These are phyloP conservation scores for Saccostrea cuccullata DNA, from an alignment of 1,140 invertebrate species.

Conservation along the genomic window DNA sequence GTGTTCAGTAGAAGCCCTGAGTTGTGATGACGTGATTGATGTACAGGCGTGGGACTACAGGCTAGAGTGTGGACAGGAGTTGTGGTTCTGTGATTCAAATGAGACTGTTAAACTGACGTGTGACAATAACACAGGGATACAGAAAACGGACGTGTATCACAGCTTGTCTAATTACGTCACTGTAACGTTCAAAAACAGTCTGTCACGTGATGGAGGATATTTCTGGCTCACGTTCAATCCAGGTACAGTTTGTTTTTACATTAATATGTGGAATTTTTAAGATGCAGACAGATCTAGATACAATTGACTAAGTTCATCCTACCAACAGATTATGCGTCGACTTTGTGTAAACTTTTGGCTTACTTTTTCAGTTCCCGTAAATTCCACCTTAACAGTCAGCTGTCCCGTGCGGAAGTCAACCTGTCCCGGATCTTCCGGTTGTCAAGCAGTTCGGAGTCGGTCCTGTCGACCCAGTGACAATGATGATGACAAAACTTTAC, in stretches of 20 bases:
- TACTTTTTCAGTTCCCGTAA: background rate
- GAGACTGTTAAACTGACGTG: background rate
- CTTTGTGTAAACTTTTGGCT: background rate
- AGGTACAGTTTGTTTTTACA: background rate
- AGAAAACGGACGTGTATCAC: background rate
- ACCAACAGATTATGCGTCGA: background rate
- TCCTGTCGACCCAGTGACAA: background rate
- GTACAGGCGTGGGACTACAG: background rate
- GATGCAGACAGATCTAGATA: background rate
- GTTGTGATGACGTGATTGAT: background rate
- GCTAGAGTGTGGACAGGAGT: background rate
- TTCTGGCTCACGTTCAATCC: background rate
- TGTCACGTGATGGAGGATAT: background rate
- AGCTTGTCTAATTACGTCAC: background rate
- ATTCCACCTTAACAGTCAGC: background rate
- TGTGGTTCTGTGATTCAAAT: background rate
- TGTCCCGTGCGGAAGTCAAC: background rate
- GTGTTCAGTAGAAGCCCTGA: background rate
- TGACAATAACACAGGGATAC: background rate
- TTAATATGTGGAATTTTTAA: background rate
- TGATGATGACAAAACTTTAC: background rate
- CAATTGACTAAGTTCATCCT: background rate
- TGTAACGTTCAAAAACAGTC: background rate
- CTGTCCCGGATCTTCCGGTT: background rate
- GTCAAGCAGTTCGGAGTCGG: background rate